Evolutionary conservation across 2,113 vertebrate genomes (phyloP).

Genomic region (Ovis canadensis): DNA sequence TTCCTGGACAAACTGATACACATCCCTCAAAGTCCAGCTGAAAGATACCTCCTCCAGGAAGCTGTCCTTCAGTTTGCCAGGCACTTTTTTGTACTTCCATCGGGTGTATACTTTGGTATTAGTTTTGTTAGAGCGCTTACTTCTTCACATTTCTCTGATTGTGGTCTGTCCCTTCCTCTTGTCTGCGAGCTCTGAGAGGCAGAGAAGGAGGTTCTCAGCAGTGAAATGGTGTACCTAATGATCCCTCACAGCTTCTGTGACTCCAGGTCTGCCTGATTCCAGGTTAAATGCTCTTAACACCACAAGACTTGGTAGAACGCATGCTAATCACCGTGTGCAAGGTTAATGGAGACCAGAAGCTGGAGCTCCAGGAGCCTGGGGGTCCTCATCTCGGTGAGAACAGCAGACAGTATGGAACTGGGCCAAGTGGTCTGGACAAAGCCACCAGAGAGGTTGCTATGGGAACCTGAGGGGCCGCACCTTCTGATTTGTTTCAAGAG

Average conservation of each 20-base stretch:
- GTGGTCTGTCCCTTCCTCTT: not conserved
- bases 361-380: not conserved
- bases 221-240: too few species aligned
- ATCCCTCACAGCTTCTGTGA: not conserved
- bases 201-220: not conserved
- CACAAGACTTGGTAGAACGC: rapidly evolving
- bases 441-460: not conserved
- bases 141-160: not conserved
- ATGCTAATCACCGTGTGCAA: too few species aligned
- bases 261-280: not conserved
- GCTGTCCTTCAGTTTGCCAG: not conserved
- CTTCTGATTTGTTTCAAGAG: not conserved
- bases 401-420: too few species aligned
- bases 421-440: not conserved
- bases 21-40: not conserved
- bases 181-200: not conserved
- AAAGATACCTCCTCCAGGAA: not conserved
- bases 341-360: not conserved
- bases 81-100: not conserved
- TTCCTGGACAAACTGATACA: not conserved
- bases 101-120: not conserved
- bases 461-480: not conserved
- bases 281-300: not conserved
- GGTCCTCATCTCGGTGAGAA: not conserved
- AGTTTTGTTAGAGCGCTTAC: not conserved